These are phyloP conservation scores for Sarcophaga rosellei DNA, from an alignment of 2,888 invertebrate genomes.

Conservation along the genomic window DNA sequence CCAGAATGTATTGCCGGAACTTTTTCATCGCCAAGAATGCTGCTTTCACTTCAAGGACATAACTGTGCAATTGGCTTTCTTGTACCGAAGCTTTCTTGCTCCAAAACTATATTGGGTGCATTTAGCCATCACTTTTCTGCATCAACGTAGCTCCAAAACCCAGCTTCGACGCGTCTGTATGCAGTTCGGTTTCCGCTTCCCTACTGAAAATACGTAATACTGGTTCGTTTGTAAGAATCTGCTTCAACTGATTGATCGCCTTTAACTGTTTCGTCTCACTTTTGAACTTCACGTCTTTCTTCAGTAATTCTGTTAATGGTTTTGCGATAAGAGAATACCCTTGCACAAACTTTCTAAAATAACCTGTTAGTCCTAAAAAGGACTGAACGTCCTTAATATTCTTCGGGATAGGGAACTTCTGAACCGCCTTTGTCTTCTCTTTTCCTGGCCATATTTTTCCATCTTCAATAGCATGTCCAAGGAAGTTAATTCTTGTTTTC, in stretches of 20 bases:
- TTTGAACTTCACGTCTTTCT: constrained; percentile 49
- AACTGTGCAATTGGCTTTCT: constrained; percentile 47
- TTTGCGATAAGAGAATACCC: constrained; percentile 35
- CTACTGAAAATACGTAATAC: constrained; percentile 38
- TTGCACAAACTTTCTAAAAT: constrained; percentile 45
- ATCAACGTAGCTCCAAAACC: constrained; percentile 58
- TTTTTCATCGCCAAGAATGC: constrained; percentile 40
- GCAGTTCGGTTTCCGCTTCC: constrained; percentile 41
- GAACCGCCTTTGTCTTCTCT: constrained; percentile 13
- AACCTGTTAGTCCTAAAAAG: constrained; percentile 54
- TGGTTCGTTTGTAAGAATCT: constrained; percentile 37
- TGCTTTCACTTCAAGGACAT: constrained; percentile 49
- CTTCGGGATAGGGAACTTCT: constrained; percentile 33
- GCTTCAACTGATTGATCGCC: constrained; percentile 13
- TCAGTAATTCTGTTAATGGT: constrained; percentile 59
- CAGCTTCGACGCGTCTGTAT: constrained; percentile 52
- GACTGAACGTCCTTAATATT: constrained; percentile 40
- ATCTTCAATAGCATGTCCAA: constrained; percentile 24
- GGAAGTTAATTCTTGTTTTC: constrained; percentile 45
- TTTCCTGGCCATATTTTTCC: constrained; percentile 36
- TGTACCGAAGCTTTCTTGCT: constrained; percentile 53
- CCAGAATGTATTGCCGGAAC: constrained; percentile 49
- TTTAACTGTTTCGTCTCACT: constrained; percentile 44
- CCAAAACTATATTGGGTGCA: constrained; percentile 51
- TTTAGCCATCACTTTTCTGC: constrained; percentile 43